Base-by-base conservation (phyloP, 2,797 vertebrate species). In the Tiaroga cobitis region DNA sequence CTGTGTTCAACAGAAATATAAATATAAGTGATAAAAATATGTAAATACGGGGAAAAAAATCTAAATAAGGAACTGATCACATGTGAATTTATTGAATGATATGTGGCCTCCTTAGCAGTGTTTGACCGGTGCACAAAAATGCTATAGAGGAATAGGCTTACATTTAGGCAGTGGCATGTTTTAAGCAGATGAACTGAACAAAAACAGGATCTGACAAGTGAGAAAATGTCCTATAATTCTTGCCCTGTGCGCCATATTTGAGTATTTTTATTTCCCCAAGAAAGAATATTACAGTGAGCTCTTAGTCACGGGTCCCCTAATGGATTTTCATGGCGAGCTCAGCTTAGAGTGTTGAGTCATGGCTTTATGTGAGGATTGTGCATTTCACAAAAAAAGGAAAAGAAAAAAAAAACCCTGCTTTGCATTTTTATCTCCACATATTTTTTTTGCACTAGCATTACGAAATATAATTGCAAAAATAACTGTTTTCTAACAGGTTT, bases 201-300 rank as follows among this genome's bases (percentile, higher is more conserved):
- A 61, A 80, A 46, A 21, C 51, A 37, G 32, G 19, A 80, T 56
- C 37, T 80, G 83, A 54, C 26, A 72, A 80, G 46, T 72, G 68
- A 80, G 21, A 80, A 85, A 80, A 80, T 19, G 1, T 85, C 32
- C 16, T 51, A 43, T 70, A 72, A 73, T 49, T 72, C 67, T 46
- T 85, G 39, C 11, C 51, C 26, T 72, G 26, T 19, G 54, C 9
- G 70, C 51, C 29, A 63, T 78, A 59, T 85, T 56, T 29, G 59
- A 59, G 11, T 63, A 69, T 86, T 69, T 82, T 29, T 41, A 26
- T 82, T 74, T 72, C 72, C 49, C 75, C 4, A 26, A 43, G 68
- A 78, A 67, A 49, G 29, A 85, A 80, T 82, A 78, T 72, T 85
- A 78, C 46, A 85, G 63, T 65, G 41, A 80, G 83, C 79, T 70